Conservation (phyloP, 2,113 vertebrate species). For the Phalacrocorax brasilianus region DNA sequence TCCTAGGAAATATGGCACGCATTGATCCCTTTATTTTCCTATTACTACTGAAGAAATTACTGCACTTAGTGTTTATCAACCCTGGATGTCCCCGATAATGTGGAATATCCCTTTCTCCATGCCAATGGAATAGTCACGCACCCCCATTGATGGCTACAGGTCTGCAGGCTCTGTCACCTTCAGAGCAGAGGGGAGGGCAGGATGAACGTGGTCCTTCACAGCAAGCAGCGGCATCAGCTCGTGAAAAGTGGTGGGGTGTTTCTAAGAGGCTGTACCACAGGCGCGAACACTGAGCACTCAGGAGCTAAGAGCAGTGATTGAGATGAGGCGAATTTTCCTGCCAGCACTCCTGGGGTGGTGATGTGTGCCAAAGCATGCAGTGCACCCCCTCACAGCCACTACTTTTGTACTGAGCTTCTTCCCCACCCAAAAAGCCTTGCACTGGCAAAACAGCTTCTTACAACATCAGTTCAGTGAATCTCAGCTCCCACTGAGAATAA, state of each 20-base stretch:
- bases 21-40: not conserved
- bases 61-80: not conserved
- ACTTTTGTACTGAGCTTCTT: not conserved
- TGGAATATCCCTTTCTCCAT: accelerated
- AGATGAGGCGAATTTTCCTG: not conserved
- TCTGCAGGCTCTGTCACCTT: accelerated
- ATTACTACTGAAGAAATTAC: not conserved
- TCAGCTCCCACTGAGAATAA: not conserved
- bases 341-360: not conserved
- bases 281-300: accelerated
- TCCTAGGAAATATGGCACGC: not conserved
- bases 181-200: not conserved
- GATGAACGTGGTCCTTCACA: not conserved
- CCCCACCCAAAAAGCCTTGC: not conserved
- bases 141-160: not conserved
- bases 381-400: not conserved
- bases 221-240: accelerated
- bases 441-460: not conserved
- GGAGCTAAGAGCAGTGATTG: not conserved
- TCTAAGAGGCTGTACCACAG: not conserved
- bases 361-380: not conserved
- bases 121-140: not conserved
- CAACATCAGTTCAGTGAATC: not conserved
- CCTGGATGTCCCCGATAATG: accelerated
- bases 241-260: accelerated